These are phyloP conservation scores for Lydus trimaculatus DNA, from an alignment of 2,888 invertebrate species.

Conservation along the genomic window DNA sequence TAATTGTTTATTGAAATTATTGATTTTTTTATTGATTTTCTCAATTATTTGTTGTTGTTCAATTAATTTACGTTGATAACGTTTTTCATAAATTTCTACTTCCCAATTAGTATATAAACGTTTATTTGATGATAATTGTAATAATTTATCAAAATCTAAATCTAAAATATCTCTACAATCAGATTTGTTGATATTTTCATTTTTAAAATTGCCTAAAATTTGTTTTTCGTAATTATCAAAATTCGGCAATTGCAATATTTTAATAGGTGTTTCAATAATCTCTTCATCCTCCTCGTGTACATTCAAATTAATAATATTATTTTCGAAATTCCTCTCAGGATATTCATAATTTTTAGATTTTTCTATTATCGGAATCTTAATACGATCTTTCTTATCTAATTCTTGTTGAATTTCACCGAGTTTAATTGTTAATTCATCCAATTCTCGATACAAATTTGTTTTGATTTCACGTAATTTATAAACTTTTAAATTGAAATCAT, in stretches of 20 bases:
- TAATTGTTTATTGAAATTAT: conserved; percentile 72
- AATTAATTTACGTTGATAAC: conserved; percentile 62
- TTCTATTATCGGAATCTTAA: conserved; percentile 41
- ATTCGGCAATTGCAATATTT: conserved; percentile 26
- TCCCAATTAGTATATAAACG: conserved; percentile 64
- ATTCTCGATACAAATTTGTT: conserved; percentile 54
- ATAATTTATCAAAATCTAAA: conserved; percentile 36
- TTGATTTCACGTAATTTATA: conserved; percentile 60
- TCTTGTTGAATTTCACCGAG: conserved; percentile 64
- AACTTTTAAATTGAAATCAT: conserved; percentile 63
- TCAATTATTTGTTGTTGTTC: conserved; percentile 72
- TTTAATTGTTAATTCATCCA: conserved; percentile 52
- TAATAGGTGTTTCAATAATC: conserved; percentile 12
- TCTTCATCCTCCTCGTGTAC: conserved; percentile 37
- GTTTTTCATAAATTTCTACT: conserved; percentile 61
- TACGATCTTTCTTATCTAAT: conserved; percentile 38
- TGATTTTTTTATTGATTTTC: conserved; percentile 67
- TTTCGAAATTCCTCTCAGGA: conserved; percentile 46
- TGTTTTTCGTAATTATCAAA: conserved; percentile 39
- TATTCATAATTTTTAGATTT: conserved; percentile 40
- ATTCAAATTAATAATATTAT: conserved; percentile 29
- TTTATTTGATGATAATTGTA: conserved; percentile 51
- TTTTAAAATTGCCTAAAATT: conserved; percentile 36
- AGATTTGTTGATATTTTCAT: conserved; percentile 10
- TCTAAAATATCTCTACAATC: conserved; percentile 31